These are phyloP conservation scores for Cebus imitator DNA, from an alignment of 2,113 vertebrate species.

Conservation along the genomic window DNA sequence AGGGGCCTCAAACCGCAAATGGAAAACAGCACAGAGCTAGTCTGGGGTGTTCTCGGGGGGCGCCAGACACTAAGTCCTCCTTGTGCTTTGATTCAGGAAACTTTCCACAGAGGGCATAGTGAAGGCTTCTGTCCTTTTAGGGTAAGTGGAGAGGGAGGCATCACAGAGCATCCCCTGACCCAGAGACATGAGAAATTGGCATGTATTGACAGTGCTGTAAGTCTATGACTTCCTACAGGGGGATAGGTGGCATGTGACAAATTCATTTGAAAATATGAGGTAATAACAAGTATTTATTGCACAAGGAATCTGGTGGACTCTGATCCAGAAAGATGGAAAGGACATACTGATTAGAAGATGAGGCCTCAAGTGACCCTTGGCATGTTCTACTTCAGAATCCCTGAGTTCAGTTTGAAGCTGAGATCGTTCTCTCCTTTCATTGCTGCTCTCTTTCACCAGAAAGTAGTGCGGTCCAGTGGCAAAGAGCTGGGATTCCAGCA, in stretches of 20 bases:
- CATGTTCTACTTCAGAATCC: neutral
- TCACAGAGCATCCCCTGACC: neutral
- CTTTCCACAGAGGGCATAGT: neutral
- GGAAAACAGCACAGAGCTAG: slow-evolving; percentile 43
- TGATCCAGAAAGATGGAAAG: neutral
- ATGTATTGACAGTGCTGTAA: neutral
- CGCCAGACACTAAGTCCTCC: neutral
- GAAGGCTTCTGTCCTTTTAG: neutral
- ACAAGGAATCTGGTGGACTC: neutral
- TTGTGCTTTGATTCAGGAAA: neutral
- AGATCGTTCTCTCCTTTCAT: neutral
- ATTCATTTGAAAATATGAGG: neutral
- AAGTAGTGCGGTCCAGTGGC: neutral
- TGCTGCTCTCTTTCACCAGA: neutral
- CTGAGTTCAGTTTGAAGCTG: neutral
- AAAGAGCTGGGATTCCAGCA: neutral
- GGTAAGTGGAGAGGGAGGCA: neutral
- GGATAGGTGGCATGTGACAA: neutral
- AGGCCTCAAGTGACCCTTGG: neutral
- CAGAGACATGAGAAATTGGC: neutral
- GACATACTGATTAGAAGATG: neutral
- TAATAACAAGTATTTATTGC: neutral
- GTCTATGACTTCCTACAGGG: neutral
- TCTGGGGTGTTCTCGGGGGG: slow-evolving; percentile 39
- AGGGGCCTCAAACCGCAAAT: slow-evolving; percentile 46